Percentiles rank a stretch among this genome's conserved stretches.
Evolutionary conservation across 2,113 vertebrate genomes (phyloP).

Genomic region (Eidolon helvum): DNA sequence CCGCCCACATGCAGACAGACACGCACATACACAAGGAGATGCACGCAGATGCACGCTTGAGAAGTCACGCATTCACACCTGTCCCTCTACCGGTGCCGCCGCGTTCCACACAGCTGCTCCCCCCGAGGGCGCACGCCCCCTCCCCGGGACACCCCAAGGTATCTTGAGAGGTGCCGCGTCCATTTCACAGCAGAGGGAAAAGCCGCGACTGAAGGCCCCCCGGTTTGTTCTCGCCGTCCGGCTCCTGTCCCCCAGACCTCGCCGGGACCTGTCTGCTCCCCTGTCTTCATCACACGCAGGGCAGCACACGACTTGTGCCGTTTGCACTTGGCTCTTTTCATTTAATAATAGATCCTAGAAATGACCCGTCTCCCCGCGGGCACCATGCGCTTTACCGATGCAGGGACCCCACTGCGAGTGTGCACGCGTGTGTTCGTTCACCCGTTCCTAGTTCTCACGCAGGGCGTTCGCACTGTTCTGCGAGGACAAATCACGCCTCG

Average conservation of each 20-base stretch:
- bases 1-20: rapidly evolving
- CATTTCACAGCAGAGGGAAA: neutral
- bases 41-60: rapidly evolving
- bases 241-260: no score
- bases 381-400: neutral
- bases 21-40: rapidly evolving
- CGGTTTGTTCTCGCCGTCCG: no score
- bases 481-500: rapidly evolving
- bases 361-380: no score
- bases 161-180: rapidly evolving
- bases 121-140: no score
- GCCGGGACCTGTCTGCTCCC: no score
- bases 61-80: no score
- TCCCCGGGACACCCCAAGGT: no score
- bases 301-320: rapidly evolving
- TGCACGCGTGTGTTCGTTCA: rapidly evolving
- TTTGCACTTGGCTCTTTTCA: rapidly evolving
- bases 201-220: rapidly evolving
- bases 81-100: no score
- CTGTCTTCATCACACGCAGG: rapidly evolving
- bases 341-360: rapidly evolving
- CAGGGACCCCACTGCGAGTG: neutral
- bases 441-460: neutral
- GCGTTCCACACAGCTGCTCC: no score
- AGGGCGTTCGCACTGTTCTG: rapidly evolving